Base-by-base conservation (phyloP, 35 echinoderm and acorn worm species). In the Amphiura filiformis region DNA sequence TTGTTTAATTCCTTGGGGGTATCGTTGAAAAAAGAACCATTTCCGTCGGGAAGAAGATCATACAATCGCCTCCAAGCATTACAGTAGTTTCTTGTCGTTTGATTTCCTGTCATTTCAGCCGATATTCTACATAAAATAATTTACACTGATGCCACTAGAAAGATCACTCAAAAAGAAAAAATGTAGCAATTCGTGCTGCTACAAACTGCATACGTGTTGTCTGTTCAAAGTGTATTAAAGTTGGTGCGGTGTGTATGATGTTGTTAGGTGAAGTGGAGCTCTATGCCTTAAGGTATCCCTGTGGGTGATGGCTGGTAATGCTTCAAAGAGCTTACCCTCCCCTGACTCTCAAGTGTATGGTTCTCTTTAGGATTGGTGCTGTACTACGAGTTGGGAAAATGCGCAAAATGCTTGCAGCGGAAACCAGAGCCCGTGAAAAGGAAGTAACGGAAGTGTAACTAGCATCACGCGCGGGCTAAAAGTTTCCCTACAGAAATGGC, bases 121-220 rank as follows among this genome's bases (percentile, higher is more conserved):
- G 61, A 70, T 70, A 70, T 70, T 70, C 61, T 26, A n/a, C 17
- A 70, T 7, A 70, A 70, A 70, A 70, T 70, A 70, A 70, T 70
- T 70, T 70, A 70, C 17, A 11, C 28, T 18, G 61, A 70, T 70
- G 61, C 61, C 61, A 70, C 61, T 70, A 70, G 15, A 2, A 70
- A 70, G 61, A 70, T 18, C 61, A 70, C 61, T 70, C 28, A 30
- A 18, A 70, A 11, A 20, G 20, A 11, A 52, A 30, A 30, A 70
- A 70, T 18, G 15, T 26, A 70, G 28, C 61, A 26, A 70, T 2
- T 70, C 61, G 61, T 70, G 61, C 61, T n/a, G 26, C 61, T 70
- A 23, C 15, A 70, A 13, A 70, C 61, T 13, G 61, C 28, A 70
- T 30, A 30, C 61, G 61, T 26, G 61, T 70, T 70, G 61, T 70